Conservation (phyloP, 2,113 vertebrate species). For the Glareola pratincola region DNA sequence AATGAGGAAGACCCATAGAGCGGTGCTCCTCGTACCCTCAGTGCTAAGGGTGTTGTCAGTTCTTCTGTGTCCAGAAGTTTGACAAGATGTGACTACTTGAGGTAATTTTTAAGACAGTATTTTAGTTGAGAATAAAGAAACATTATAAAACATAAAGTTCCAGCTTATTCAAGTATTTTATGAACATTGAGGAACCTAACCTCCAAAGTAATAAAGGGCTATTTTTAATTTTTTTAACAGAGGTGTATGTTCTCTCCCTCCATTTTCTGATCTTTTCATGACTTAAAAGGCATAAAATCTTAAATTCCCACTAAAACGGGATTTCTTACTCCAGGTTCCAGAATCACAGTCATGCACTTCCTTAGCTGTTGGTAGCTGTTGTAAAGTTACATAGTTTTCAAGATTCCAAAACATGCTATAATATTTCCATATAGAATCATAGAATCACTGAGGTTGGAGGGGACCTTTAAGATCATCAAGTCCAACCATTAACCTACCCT, state of each 20-base stretch:
- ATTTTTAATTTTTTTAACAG: not conserved
- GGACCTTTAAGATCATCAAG: no score
- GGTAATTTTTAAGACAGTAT: not conserved
- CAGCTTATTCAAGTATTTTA: not conserved
- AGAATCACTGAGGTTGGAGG: no score
- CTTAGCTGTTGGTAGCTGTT: not conserved
- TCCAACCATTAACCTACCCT: no score
- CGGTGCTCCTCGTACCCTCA: not conserved
- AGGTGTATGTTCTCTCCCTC: accelerated
- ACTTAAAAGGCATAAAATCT: not conserved
- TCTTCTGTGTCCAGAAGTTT: not conserved
- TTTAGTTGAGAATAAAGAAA: not conserved
- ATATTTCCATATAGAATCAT: not conserved
- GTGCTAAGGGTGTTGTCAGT: not conserved
- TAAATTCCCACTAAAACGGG: not conserved
- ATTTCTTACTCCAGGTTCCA: not conserved
- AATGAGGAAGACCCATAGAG: not conserved
- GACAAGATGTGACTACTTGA: not conserved
- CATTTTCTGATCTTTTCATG: not conserved
- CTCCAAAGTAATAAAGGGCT: not conserved
- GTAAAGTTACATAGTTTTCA: not conserved
- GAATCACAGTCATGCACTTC: not conserved
- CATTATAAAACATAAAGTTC: not conserved
- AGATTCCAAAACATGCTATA: not conserved
- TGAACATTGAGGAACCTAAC: not conserved